Evolutionary conservation across 2,888 invertebrate species (phyloP).

Genomic region (Tachina grossa): DNA sequence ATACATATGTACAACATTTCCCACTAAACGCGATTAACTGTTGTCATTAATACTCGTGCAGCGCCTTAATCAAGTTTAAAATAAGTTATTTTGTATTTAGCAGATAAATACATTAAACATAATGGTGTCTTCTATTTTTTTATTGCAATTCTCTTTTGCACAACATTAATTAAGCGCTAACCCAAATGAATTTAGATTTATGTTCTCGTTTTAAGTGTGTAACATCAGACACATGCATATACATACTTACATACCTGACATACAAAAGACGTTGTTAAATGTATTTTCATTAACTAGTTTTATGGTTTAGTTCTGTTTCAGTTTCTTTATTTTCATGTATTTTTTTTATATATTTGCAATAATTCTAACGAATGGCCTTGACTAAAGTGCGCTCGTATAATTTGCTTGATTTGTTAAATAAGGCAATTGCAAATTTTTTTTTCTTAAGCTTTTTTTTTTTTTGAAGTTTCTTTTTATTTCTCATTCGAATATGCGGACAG

Average conservation of each 20-base stretch:
- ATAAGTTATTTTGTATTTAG: slow-evolving; percentile 35
- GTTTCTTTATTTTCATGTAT: background rate
- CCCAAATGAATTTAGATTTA: slow-evolving; percentile 68
- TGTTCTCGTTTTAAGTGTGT: slow-evolving; percentile 42
- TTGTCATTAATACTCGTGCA: slow-evolving; percentile 1
- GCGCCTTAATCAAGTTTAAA: slow-evolving; percentile 19
- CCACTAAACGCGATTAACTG: background rate
- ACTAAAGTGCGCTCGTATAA: slow-evolving; percentile 16
- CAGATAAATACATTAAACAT: slow-evolving; percentile 20
- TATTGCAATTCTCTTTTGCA: slow-evolving; percentile 5
- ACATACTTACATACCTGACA: too few relatives aligned
- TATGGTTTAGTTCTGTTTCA: slow-evolving; percentile 39
- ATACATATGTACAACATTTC: too few relatives aligned
- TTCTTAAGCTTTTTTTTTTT: background rate
- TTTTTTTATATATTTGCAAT: background rate
- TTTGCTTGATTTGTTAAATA: slow-evolving; percentile 47
- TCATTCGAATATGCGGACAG: background rate
- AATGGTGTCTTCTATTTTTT: slow-evolving; percentile 27
- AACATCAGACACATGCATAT: slow-evolving; percentile 16
- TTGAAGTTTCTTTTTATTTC: background rate
- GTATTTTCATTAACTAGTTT: slow-evolving; percentile 47
- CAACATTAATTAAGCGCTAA: slow-evolving; percentile 66
- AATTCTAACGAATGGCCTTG: slow-evolving; percentile 59
- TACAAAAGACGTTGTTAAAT: slow-evolving; percentile 19
- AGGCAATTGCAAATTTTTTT: slow-evolving; percentile 31